Base-by-base conservation (phyloP, 2,888 invertebrate genomes). In the Drosophila borealis region DNA sequence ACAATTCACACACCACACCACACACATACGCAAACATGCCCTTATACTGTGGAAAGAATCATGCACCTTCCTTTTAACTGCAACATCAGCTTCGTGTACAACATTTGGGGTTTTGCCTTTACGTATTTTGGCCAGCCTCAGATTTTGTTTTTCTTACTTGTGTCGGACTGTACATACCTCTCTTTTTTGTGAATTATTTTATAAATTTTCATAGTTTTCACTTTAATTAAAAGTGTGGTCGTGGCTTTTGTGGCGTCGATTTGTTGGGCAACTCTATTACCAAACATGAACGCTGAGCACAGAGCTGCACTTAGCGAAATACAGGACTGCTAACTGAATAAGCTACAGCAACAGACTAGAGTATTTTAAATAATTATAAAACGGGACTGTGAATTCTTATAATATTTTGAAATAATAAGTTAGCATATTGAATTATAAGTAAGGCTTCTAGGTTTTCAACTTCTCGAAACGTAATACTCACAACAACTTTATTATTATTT, bases 211-310 rank as follows among this genome's bases (percentile, higher is more conserved):
- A 80, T 89, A 85, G 87, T 85, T 85, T 89, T 77, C 71, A 87
- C 77, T 85, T 89, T 85, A 89, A 85, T 85, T 85, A 85, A 85
- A 85, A 85, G 88, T 81, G 85, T 72, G 85, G 85, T 89, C 73
- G 76, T 76, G 74, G 84, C 74, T 75, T 78, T 64, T 85, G 84
- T 68, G 84, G 84, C 74, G 46, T 57, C 74, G 56, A 69, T 82
- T 76, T 85, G 69, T 50, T 80, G 77, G 56, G 46, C 67, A 88
- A 75, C 73, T 87, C 68, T 70, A 81, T 84, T 84, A 80, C 79
- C 67, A 66, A 69, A 51, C 51, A 49, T 54, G 59, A 54, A 39
- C 42, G 54, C 42, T 10, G 34, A 62, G 63, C 70, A 21, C 54
- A 53, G 14, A 53, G 44, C 39, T 55, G 66, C 62, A 66, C 41